These are phyloP conservation scores for Myotis findleyi DNA, from an alignment of 2,797 vertebrate species.

Conservation along the genomic window DNA sequence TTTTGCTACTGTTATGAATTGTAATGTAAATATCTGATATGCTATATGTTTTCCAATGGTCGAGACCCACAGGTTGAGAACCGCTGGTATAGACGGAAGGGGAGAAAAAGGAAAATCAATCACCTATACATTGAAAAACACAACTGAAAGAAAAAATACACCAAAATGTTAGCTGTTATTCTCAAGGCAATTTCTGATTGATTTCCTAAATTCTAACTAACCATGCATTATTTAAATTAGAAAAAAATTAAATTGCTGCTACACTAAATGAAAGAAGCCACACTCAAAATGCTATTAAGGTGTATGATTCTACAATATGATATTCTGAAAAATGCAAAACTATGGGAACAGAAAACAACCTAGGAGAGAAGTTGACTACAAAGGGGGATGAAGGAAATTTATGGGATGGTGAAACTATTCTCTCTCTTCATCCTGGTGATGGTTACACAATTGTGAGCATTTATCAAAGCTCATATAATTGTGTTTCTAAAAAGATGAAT, in stretches of 20 bases:
- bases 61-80: too few species aligned
- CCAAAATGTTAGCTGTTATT: constrained; percentile 33
- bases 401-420: neutral
- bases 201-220: constrained; percentile 56
- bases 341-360: neutral
- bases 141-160: neutral
- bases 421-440: neutral
- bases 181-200: neutral
- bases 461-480: neutral
- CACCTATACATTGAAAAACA: neutral
- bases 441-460: neutral
- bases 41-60: too few species aligned
- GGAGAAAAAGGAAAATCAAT: constrained; percentile 13
- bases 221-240: neutral
- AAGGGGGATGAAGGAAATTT: neutral
- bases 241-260: constrained; percentile 49
- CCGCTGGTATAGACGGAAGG: rapidly evolving
- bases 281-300: neutral
- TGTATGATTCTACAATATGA: neutral
- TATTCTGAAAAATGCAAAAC: neutral
- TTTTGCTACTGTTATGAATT: too few species aligned
- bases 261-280: constrained; percentile 16
- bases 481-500: neutral
- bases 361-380: neutral
- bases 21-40: too few species aligned